These are phyloP conservation scores for Pilophorus perplexus DNA, from an alignment of 2,888 invertebrate genomes.

Conservation along the genomic window DNA sequence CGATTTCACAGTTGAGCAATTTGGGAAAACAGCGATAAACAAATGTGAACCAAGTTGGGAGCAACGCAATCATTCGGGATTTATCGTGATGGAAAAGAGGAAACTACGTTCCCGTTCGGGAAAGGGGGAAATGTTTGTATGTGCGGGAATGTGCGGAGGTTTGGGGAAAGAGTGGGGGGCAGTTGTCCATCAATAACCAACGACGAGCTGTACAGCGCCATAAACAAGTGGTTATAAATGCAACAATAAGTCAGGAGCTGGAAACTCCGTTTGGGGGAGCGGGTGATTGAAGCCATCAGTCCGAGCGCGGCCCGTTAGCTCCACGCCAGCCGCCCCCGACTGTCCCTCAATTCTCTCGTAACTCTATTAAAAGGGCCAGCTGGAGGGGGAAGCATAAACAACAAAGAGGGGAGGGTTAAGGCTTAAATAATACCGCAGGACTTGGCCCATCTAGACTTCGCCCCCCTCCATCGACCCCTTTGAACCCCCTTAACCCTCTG, in stretches of 20 bases:
- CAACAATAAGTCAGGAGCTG: slow-evolving; percentile 36
- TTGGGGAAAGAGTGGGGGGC: not conserved
- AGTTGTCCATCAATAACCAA: slow-evolving; percentile 36
- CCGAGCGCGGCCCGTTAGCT: no score
- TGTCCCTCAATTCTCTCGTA: slow-evolving; percentile 3
- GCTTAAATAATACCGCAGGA: slow-evolving; percentile 46
- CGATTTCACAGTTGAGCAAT: no score
- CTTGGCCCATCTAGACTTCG: no score
- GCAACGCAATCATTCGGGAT: not conserved
- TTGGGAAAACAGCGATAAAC: no score
- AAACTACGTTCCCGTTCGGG: no score
- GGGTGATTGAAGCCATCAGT: slow-evolving; percentile 30
- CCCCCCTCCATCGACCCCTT: no score
- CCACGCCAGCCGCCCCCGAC: not conserved
- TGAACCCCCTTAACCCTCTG: no score
- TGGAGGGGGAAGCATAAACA: slow-evolving; percentile 23
- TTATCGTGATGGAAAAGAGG: not conserved
- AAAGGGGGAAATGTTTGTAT: no score
- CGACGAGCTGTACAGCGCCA: slow-evolving; percentile 27
- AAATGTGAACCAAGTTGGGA: no score
- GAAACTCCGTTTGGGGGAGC: not conserved
- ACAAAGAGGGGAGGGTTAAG: slow-evolving; percentile 31
- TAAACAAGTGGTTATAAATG: slow-evolving; percentile 42
- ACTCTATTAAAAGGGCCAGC: slow-evolving; percentile 36
- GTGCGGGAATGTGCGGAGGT: not conserved